Base-by-base conservation (phyloP, 2,797 vertebrate species). In the Scolopax rusticola region DNA sequence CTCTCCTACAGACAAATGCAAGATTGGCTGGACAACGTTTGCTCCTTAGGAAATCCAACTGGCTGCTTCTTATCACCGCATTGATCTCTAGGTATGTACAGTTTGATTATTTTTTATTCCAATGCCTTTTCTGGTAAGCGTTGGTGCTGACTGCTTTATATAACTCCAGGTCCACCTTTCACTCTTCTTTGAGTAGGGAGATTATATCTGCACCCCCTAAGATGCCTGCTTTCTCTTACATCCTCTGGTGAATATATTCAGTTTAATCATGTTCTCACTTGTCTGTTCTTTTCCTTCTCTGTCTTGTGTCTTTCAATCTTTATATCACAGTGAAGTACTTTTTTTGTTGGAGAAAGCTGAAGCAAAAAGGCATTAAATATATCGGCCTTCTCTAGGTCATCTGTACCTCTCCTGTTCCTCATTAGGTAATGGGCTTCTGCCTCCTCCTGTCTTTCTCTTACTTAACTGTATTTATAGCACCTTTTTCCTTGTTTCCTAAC, bases 381-480 rank as follows among this genome's bases (percentile, higher is more conserved):
- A 32, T 84, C 16, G 2, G 77, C 38, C 38, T 89, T 96, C 92
- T 87, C 63, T 89, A 93, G 89, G 93, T 95, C 92, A 92, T 87
- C 74, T 70, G n/a, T 50, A 70, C 68, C 30, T 17, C 89, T 95
- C 71, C 81, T 96, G 90, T 67, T 96, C 81, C 71, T 93, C 95
- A 97, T 96, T 96, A 97, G 90, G 92, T 96, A 97, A 97, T 96
- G 93, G 83, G 81, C 43, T 96, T 70, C 50, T 89, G 95, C 87
- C 78, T 70, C 78, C 92, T 83, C 60, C 95, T 96, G 94, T 96
- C 95, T 93, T 90, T 80, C 61, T 84, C 33, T 84, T 95, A 94
- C 94, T 94, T 95, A 82, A 67, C 78, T 96, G 64, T 96, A 97
- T 97, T 97, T 97, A 97, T 97, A 97, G 96, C 90, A 96, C 86